Conservation (phyloP, 2,797 vertebrate genomes). For the Eidolon dupreanum region DNA sequence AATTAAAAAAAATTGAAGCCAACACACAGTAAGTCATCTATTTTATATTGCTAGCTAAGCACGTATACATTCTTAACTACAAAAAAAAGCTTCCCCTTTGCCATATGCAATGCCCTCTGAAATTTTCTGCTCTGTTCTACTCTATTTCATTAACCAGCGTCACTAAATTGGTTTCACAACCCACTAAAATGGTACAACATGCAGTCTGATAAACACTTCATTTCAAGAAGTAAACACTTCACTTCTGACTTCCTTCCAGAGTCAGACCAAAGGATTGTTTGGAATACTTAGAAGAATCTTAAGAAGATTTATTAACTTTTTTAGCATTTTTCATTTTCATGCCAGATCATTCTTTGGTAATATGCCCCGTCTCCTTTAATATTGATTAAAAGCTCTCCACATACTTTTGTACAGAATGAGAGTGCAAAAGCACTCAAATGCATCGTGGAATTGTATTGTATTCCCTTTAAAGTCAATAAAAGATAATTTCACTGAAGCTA, state of each 20-base stretch:
- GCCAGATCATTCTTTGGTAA: neutral
- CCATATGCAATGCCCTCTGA: neutral
- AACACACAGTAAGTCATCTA: neutral
- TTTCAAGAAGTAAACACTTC: slow-evolving; percentile 36
- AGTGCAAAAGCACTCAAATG: neutral
- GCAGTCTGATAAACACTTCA: slow-evolving; percentile 22
- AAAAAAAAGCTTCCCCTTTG: neutral
- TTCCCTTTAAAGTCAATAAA: slow-evolving; percentile 38
- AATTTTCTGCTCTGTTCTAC: neutral
- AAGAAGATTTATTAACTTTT: slow-evolving; percentile 11
- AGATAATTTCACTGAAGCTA: slow-evolving; percentile 27
- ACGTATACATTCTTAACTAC: neutral
- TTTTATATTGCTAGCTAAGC: slow-evolving; percentile 4
- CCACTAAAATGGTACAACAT: neutral
- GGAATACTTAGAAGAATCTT: slow-evolving; percentile 40
- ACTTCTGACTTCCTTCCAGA: neutral
- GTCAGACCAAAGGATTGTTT: slow-evolving; percentile 8
- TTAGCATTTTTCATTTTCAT: neutral
- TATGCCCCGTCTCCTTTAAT: neutral
- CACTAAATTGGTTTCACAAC: neutral
- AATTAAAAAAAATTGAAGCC: neutral
- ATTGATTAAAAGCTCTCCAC: neutral
- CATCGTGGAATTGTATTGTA: neutral
- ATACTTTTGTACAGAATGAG: neutral
- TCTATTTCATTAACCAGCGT: neutral